A percentile compares a stretch with the other conserved stretches of the same genome.
Conservation (phyloP, 1,140 invertebrate species). For the Drosophila melanogaster region DNA sequence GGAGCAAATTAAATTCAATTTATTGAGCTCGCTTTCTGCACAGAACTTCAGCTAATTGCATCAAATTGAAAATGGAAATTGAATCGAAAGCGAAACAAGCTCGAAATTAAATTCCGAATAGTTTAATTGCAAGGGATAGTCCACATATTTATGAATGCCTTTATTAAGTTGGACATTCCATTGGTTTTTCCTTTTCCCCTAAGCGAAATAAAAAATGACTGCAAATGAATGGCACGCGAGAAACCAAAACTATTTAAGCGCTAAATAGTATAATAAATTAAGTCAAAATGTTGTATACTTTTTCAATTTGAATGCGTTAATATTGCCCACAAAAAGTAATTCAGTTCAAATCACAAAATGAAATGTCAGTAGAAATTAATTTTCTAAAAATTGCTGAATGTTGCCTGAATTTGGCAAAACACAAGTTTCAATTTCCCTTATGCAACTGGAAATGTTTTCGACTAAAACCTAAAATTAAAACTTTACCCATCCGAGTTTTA, state of each 20-base stretch:
- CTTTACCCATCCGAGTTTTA: slow-evolving; percentile 4
- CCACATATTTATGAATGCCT: slow-evolving; percentile 26
- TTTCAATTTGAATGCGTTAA: background rate
- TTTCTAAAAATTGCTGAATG: background rate
- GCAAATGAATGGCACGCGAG: background rate
- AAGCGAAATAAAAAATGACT: background rate
- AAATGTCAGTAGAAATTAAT: background rate
- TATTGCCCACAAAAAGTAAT: no score
- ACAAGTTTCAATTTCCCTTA: background rate
- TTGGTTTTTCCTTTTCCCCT: background rate
- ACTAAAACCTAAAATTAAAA: slow-evolving; percentile 26
- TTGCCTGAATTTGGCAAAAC: background rate
- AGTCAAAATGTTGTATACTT: background rate
- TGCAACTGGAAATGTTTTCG: slow-evolving; percentile 4
- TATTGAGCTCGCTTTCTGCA: slow-evolving; percentile 40
- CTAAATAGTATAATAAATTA: background rate
- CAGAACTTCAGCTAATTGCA: slow-evolving; percentile 44
- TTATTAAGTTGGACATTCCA: background rate
- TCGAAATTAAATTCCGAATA: slow-evolving; percentile 35
- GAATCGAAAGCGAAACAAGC: slow-evolving; percentile 41
- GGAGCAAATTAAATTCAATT: slow-evolving; percentile 56
- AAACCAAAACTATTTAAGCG: background rate
- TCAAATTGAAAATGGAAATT: slow-evolving; percentile 52
- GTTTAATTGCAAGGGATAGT: slow-evolving; percentile 31
- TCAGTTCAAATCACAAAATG: no score